Evolutionary conservation across 2,113 vertebrate species (phyloP).

Genomic region (Hoplias malabaricus): DNA sequence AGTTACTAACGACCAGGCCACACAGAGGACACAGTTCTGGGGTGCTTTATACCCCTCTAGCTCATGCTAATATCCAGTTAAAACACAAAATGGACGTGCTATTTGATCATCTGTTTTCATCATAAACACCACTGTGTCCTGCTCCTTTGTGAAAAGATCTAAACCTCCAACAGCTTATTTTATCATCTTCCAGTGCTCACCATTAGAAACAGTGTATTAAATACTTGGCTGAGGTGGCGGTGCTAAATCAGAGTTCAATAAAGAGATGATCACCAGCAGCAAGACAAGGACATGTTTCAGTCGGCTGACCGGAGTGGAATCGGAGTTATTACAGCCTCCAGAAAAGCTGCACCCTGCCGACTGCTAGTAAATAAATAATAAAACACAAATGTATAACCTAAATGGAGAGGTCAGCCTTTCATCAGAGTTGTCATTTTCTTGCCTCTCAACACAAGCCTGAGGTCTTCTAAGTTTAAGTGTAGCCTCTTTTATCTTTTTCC

Average conservation of each 20-base stretch:
- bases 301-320: not conserved
- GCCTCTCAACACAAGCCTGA: not conserved
- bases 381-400: not conserved
- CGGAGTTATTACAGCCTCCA: not conserved
- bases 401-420: not conserved
- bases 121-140: too few species aligned
- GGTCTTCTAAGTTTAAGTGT: not conserved
- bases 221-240: not conserved
- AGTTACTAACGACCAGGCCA: too few species aligned
- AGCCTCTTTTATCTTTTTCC: not conserved
- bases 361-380: not conserved
- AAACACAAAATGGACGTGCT: too few species aligned
- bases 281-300: conserved; percentile 9
- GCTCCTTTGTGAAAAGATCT: not conserved
- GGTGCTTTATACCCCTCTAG: too few species aligned
- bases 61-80: too few species aligned
- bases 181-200: not conserved
- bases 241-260: conserved; percentile 1
- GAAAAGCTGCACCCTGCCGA: not conserved
- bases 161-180: not conserved
- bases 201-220: not conserved
- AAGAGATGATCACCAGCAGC: not conserved
- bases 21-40: too few species aligned
- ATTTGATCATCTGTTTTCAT: too few species aligned
- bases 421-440: not conserved